phyloP scores from a whole-genome alignment of 1,140 invertebrate species.

The Parasteatoda tepidariorum region DNA sequence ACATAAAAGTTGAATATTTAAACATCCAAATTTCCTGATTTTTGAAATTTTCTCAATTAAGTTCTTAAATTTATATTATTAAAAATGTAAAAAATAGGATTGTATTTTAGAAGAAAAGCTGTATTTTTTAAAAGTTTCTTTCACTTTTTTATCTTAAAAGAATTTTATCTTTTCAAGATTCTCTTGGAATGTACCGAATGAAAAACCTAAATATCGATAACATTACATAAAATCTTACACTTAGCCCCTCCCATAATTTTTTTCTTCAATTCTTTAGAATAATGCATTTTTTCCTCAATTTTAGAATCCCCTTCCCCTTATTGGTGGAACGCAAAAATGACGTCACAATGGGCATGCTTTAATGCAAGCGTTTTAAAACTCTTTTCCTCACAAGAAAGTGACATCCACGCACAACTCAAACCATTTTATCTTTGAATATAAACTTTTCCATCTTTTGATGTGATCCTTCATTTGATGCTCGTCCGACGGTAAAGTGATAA shows the following conservation, averaged over 20 bases:
- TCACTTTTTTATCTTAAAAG: too few relatives aligned
- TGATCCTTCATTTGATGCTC: not conserved
- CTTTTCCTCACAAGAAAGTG: conserved; percentile 38
- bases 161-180: too few relatives aligned
- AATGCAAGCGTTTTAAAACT: conserved; percentile 57
- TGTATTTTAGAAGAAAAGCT: too few relatives aligned
- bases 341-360: conserved; percentile 51
- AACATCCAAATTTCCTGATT: too few relatives aligned
- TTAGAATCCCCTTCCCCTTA: not conserved
- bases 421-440: conserved; percentile 41
- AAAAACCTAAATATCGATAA: too few relatives aligned
- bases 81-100: too few relatives aligned
- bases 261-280: not conserved
- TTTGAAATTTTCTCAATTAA: too few relatives aligned
- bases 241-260: conserved; percentile 50
- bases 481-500: not conserved
- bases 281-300: conserved; percentile 30
- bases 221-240: conserved; percentile 28
- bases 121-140: too few relatives aligned
- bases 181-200: too few relatives aligned
- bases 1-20: too few relatives aligned
- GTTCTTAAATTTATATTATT: too few relatives aligned
- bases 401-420: conserved; percentile 39
- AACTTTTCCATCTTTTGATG: conserved; percentile 9
- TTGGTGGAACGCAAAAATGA: conserved; percentile 5